These are phyloP conservation scores for Drosophila flavopinicola DNA, from an alignment of 2,888 invertebrate species.

Conservation along the genomic window DNA sequence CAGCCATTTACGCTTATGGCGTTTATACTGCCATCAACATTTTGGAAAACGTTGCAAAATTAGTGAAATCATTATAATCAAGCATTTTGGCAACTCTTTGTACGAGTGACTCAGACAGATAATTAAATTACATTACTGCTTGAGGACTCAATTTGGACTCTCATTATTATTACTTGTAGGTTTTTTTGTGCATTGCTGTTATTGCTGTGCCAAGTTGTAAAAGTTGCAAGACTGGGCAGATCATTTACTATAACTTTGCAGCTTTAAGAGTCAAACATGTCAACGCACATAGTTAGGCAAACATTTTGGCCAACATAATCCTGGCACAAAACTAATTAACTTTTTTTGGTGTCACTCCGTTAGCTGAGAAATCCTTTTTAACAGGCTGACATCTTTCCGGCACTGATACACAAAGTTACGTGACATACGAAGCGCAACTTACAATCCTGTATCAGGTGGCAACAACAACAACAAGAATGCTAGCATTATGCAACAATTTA, in stretches of 20 bases:
- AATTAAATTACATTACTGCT: not conserved
- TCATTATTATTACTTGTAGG: too few species aligned
- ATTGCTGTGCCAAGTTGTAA: too few species aligned
- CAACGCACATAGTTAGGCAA: not conserved
- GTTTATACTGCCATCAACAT: slow-evolving; percentile 51
- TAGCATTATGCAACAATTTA: slow-evolving; percentile 13
- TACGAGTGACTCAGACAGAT: slow-evolving; percentile 1
- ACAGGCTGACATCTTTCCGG: not conserved
- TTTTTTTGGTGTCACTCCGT: not conserved
- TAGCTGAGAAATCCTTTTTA: not conserved
- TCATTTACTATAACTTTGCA: not conserved
- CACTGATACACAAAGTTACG: slow-evolving; percentile 1
- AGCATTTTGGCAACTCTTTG: slow-evolving; percentile 14
- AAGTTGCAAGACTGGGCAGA: not conserved
- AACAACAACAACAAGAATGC: not conserved
- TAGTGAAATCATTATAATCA: slow-evolving; percentile 26
- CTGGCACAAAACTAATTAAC: slow-evolving; percentile 16
- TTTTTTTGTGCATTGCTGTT: too few species aligned
- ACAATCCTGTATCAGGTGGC: not conserved
- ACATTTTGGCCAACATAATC: slow-evolving; percentile 4
- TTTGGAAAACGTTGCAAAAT: slow-evolving; percentile 24
- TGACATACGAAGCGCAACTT: slow-evolving; percentile 15
- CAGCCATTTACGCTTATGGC: slow-evolving; percentile 43
- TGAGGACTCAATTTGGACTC: not conserved
- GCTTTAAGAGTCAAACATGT: not conserved